Percentiles rank a stretch among this genome's conserved stretches.
These are phyloP conservation scores for Phrynocephalus vlangalii DNA, from an alignment of 2,797 vertebrate species.

Conservation along the genomic window DNA sequence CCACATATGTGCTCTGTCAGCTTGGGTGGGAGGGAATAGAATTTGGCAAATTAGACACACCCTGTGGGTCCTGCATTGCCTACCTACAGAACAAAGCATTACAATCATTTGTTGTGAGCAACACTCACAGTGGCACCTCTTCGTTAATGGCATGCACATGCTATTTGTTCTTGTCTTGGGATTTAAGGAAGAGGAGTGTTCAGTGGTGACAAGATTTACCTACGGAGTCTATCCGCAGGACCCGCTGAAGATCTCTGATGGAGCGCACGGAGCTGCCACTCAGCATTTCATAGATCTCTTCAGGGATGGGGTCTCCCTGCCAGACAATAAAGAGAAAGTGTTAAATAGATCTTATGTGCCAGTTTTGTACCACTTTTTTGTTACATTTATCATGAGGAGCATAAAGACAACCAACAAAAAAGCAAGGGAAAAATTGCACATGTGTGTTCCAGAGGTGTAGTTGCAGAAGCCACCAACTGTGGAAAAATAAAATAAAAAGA, in stretches of 20 bases:
- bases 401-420: not conserved
- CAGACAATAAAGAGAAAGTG: constrained; percentile 60
- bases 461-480: constrained; percentile 4
- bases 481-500: not conserved
- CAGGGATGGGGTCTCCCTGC: constrained; percentile 90
- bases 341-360: constrained; percentile 45
- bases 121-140: not conserved
- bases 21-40: not conserved
- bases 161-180: not conserved
- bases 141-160: constrained; percentile 6
- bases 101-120: not conserved
- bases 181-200: constrained; percentile 39
- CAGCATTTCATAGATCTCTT: constrained; percentile 90
- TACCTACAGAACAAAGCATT: constrained; percentile 26
- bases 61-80: not conserved
- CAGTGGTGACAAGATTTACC: constrained; percentile 83
- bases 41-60: not conserved
- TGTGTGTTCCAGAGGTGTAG: not conserved
- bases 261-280: constrained; percentile 87
- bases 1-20: not conserved
- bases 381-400: not conserved
- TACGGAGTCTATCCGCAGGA: constrained; percentile 87
- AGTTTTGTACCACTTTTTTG: fast-evolving
- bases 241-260: constrained; percentile 88
- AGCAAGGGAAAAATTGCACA: not conserved